These are phyloP conservation scores for Calyptommatus sinebrachiatus DNA, from an alignment of 2,113 vertebrate species.

Conservation along the genomic window DNA sequence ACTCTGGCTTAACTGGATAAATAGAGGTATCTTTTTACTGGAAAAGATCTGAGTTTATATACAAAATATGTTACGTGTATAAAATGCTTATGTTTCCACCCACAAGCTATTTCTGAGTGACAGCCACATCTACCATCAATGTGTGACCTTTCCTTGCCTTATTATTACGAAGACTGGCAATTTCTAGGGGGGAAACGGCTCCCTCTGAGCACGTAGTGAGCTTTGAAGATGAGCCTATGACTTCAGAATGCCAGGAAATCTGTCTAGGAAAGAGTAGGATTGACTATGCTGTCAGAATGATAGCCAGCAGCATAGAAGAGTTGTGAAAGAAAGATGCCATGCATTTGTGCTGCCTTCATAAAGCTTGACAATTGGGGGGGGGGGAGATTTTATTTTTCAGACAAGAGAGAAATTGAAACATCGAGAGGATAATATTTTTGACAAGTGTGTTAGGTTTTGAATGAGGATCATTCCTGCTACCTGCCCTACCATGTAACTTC, in stretches of 20 bases:
- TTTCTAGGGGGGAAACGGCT: neutral
- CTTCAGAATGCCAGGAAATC: conserved; percentile 9
- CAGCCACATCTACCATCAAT: neutral
- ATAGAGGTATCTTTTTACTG: neutral
- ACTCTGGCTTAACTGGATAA: neutral
- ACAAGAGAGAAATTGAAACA: conserved; percentile 2
- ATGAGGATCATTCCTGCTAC: neutral
- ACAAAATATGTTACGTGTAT: neutral
- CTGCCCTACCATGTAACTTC: neutral
- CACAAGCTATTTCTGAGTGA: neutral
- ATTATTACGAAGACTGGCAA: conserved; percentile 23
- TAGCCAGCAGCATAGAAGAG: conserved; percentile 2
- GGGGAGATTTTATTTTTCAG: conserved; percentile 2
- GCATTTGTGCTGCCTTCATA: conserved; percentile 14
- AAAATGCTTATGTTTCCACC: neutral
- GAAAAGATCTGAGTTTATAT: neutral
- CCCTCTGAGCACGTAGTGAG: neutral
- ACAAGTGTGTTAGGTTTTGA: conserved; percentile 9
- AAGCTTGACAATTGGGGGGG: conserved; percentile 17
- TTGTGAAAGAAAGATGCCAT: conserved; percentile 1
- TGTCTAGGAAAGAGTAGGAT: conserved; percentile 15
- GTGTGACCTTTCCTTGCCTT: conserved; percentile 13
- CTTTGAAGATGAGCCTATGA: conserved; percentile 20
- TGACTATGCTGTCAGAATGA: conserved; percentile 23
- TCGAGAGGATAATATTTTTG: conserved; percentile 10